These are phyloP conservation scores for Meloidogyne hapla DNA, from an alignment of 1,140 invertebrate genomes.

Conservation along the genomic window DNA sequence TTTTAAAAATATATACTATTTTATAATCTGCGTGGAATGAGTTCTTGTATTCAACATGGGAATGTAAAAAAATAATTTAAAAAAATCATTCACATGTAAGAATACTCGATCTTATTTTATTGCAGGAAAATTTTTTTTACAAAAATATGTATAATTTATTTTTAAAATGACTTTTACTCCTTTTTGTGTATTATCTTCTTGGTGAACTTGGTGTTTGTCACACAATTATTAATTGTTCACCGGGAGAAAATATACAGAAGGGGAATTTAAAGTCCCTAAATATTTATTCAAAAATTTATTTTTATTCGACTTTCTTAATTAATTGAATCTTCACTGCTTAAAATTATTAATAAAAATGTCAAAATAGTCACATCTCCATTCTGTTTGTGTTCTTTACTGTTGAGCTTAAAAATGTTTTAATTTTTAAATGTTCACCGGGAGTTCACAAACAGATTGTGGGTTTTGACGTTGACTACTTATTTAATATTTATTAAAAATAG, in stretches of 20 bases:
- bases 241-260: constrained; percentile 5
- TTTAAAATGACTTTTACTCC: not conserved
- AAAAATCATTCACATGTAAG: constrained; percentile 1
- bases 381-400: not conserved
- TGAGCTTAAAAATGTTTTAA: not conserved
- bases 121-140: not conserved
- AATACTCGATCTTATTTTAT: not conserved
- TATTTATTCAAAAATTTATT: not conserved
- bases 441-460: not conserved
- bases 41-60: not conserved
- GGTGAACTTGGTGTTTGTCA: not conserved
- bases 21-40: not conserved
- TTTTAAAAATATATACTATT: no score
- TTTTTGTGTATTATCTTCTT: constrained; percentile 6
- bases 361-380: not conserved
- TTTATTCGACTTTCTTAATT: no score
- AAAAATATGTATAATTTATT: not conserved
- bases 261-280: not conserved
- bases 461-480: not conserved
- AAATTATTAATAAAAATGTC: no score
- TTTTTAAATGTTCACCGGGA: not conserved
- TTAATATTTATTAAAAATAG: not conserved
- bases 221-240: not conserved
- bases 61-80: not conserved
- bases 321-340: no score